Base-by-base conservation (phyloP, 2,797 vertebrate species). In the Carapus acus region DNA sequence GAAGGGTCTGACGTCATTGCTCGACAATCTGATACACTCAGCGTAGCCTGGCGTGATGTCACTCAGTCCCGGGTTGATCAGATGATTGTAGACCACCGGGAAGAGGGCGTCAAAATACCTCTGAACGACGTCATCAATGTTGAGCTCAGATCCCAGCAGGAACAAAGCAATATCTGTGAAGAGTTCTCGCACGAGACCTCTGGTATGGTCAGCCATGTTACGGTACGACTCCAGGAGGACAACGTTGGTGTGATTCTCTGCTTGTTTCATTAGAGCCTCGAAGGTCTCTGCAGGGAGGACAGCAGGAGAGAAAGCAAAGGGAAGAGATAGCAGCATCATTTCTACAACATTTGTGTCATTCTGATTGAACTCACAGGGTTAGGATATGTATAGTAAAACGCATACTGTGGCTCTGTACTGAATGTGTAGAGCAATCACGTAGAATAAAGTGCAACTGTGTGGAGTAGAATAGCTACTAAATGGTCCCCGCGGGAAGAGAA, bases 61-160 rank as follows among this genome's bases (percentile, higher is more conserved):
- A 0, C 81, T 73, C 11, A 67, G 71, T 20, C 77, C 81, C 0
- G 88, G 90, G 63, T 86, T 85, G 72, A 92, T 78, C 58, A 92
- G 74, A 3, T 80, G 87, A 58, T 81, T 81, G 70, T 92, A 94
- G 55, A 93, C 89, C 7, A 89, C 54, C 0, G 91, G 91, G 65
- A 96, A 93, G 44, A 96, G 82, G 2, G 80, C 81, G 6, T 93
- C 88, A 20, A 94, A 94, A 82, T 93, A 92, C 37, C 87, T 84
- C 37, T 90, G 88, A 7, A 91, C 83, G 12, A 83, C 76, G 54
- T 91, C 87, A 21, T 91, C 91, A 0, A 87, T 73, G 44, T 66
- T 85, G 52, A 88, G 6, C 2, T 94, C 91, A 0, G 86, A 84
- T 1, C 92, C 93, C 78, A 96, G 84, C 33, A 94, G 44, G 58